phyloP scores from a whole-genome alignment of 2,888 invertebrate species.

The Odontocerum albicorne region DNA sequence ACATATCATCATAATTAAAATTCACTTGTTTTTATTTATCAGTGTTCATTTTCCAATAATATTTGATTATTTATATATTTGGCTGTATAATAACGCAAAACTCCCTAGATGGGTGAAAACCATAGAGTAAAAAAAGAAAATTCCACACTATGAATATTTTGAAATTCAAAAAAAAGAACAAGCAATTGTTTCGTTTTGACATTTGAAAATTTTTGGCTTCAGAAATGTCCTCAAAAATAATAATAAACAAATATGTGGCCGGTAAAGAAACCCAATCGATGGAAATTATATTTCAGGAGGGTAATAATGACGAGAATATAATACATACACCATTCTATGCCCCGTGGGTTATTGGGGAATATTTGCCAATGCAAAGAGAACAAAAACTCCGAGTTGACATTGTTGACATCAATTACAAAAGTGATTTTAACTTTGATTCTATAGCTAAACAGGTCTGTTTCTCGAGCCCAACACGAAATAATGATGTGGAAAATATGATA shows the following conservation, averaged over 20 bases:
- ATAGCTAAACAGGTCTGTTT: conserved; percentile 41
- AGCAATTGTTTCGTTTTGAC: too few species aligned
- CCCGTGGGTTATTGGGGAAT: conserved; percentile 42
- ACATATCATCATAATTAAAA: too few species aligned
- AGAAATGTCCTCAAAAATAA: conserved; percentile 55
- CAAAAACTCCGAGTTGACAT: conserved; percentile 50
- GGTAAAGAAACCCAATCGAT: conserved; percentile 48
- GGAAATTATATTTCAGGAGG: conserved; percentile 45
- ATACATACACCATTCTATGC: conserved; percentile 39
- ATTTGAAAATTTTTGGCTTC: too few species aligned
- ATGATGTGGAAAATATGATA: not conserved
- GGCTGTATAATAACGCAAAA: too few species aligned
- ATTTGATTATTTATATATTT: too few species aligned
- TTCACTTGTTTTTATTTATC: too few species aligned
- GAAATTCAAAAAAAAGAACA: too few species aligned
- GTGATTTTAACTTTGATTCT: conserved; percentile 46
- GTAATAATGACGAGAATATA: conserved; percentile 28
- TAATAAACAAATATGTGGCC: conserved; percentile 52
- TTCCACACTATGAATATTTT: too few species aligned
- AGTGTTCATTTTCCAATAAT: too few species aligned
- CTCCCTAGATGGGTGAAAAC: too few species aligned
- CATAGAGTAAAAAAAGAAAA: too few species aligned
- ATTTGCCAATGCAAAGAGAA: conserved; percentile 41
- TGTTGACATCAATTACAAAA: conserved; percentile 44
- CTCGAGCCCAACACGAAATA: not conserved